Conservation (phyloP, 1,140 invertebrate species). For the Gonioctena quinquepunctata region DNA sequence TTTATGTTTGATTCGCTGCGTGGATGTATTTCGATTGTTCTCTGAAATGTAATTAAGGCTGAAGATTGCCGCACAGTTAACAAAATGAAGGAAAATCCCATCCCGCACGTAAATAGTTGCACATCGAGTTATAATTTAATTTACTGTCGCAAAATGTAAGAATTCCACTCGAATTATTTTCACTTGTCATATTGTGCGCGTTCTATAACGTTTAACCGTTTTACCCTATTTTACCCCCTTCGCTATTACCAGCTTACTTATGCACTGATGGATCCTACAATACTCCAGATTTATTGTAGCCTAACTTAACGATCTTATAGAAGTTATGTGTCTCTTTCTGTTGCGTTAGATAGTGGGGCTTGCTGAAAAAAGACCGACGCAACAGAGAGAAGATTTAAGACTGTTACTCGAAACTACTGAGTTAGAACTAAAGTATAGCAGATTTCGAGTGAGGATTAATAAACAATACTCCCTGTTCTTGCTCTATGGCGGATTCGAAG, state of each 20-base stretch:
- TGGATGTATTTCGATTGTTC: neutral
- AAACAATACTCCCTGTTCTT: conserved; percentile 24
- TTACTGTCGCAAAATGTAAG: conserved; percentile 38
- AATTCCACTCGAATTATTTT: conserved; percentile 43
- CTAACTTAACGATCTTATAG: conserved; percentile 24
- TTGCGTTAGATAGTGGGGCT: neutral
- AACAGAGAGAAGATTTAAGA: conserved; percentile 4
- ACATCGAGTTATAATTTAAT: conserved; percentile 35
- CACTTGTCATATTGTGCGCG: conserved; percentile 36
- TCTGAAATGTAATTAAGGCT: conserved; percentile 10
- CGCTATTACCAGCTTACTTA: conserved; percentile 32
- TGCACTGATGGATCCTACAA: conserved; percentile 35
- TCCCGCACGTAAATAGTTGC: conserved; percentile 19
- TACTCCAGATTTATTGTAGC: conserved; percentile 26
- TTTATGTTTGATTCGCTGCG: conserved; percentile 2
- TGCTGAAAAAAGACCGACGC: conserved; percentile 9
- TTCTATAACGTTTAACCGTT: conserved; percentile 25
- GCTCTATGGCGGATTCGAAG: conserved; percentile 19
- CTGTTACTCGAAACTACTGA: conserved; percentile 26
- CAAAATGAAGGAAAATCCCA: conserved; percentile 8
- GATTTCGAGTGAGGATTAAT: conserved; percentile 19
- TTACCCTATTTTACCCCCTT: conserved; percentile 33
- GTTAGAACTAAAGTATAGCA: conserved; percentile 27
- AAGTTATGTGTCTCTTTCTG: conserved; percentile 16
- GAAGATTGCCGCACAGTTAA: conserved; percentile 7